A percentile compares a stretch with the other conserved stretches of the same genome.
These are phyloP conservation scores for Onychorhynchus coronatus DNA, from an alignment of 2,113 vertebrate genomes.

Conservation along the genomic window DNA sequence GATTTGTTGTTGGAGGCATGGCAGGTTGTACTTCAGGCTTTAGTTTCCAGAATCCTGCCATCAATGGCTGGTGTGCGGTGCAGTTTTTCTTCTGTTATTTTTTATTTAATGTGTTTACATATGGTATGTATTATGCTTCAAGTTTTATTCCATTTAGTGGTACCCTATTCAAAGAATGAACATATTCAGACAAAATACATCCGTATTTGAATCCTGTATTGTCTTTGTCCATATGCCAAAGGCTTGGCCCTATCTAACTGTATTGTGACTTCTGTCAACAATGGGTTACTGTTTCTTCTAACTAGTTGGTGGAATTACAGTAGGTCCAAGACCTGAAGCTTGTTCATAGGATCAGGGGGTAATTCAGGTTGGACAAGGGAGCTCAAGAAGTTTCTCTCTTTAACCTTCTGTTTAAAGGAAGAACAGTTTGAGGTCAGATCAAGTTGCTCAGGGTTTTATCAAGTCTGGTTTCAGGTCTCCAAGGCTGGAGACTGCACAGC, in stretches of 20 bases:
- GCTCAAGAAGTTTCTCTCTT: neutral
- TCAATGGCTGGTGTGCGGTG: neutral
- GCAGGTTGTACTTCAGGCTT: neutral
- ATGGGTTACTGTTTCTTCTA: neutral
- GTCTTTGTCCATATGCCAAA: neutral
- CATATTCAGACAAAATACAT: neutral
- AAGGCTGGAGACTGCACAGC: neutral
- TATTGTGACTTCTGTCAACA: neutral
- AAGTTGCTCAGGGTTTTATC: neutral
- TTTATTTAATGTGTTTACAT: neutral
- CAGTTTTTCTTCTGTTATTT: neutral
- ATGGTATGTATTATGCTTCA: neutral
- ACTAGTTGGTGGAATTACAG: neutral
- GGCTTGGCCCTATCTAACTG: neutral
- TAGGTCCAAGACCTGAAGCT: neutral
- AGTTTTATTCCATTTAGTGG: neutral
- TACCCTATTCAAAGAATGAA: neutral
- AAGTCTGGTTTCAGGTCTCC: neutral
- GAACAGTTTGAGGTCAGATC: neutral
- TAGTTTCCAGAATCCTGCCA: neutral
- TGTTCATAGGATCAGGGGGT: neutral
- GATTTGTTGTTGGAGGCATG: neutral
- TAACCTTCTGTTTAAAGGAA: neutral
- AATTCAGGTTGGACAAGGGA: neutral
- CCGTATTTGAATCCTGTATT: neutral